Base-by-base conservation (phyloP, 2,888 invertebrate genomes). In the Dryadula phaetusa region DNA sequence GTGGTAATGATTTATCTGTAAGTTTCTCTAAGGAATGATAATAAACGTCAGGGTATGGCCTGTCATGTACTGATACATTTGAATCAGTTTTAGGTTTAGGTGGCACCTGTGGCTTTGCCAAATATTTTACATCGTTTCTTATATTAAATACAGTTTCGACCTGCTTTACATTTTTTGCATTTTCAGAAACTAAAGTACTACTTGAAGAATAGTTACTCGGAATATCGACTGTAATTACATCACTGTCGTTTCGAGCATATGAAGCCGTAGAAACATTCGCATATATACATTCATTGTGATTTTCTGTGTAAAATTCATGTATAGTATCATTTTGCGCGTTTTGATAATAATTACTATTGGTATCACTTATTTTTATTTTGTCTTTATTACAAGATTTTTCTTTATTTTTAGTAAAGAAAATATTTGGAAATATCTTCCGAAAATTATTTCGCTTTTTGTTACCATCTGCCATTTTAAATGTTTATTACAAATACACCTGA, bases 21-120 rank as follows among this genome's bases (percentile, higher is more conserved):
- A 88, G 66, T 75, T 90, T 88, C 67, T 92, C 91, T 72, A 92
- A 75, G 0, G 91, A 90, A 76, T 92, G 92, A 74, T 90, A 92
- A 74, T 92, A 92, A 14, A 90, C 89, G 71, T 89, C 85, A 4
- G 90, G 88, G 70, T 83, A 89, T 61, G 78, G 77, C 16, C 14
- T 20, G 49, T 64, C 32, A 5, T 12, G 18, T 22, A 76, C 63
- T n/a, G 76, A 66, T 8, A 75, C 53, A 40, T 79, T 72, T 3
- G 76, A 74, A 70, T 87, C 84, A 67, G 78, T 77, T 7, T 76
- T 75, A 10, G 88, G 86, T 72, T 85, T 88, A 4, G 82, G 76
- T 2, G 78, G 76, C n/a, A 78, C 76, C 69, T 76, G 75, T 18
- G 78, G 78, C 62, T 85, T 83, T 2, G 88, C 89, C 34, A 79